Conservation (phyloP, 2,888 invertebrate genomes). For the Acanthosepion esculentum region DNA sequence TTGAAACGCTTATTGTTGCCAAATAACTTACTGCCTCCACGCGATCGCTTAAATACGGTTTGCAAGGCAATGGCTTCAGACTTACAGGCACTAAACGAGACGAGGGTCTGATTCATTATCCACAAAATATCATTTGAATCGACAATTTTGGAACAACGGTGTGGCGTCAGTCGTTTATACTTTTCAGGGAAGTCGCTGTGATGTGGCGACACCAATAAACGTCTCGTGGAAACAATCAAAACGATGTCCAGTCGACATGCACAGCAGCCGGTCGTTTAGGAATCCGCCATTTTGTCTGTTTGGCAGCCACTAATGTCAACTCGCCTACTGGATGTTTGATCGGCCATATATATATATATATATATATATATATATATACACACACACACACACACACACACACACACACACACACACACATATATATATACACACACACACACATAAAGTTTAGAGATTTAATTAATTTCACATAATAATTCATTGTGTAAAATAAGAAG, state of each 20-base stretch:
- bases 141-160: background rate
- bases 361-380: background rate
- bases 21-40: background rate
- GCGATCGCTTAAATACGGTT: background rate
- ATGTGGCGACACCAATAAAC: background rate
- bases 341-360: background rate
- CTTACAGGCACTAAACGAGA: background rate
- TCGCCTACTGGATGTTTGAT: background rate
- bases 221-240: background rate
- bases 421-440: no score
- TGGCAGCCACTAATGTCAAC: background rate
- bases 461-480: background rate
- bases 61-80: background rate
- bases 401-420: background rate
- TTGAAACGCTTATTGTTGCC: background rate
- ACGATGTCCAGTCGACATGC: slow-evolving; percentile 6
- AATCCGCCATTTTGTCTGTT: background rate
- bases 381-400: background rate
- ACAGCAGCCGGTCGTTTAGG: background rate
- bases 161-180: background rate
- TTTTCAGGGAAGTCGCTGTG: background rate
- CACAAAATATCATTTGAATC: background rate
- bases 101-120: background rate
- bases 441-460: no score
- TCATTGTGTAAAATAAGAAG: background rate